phyloP scores from a whole-genome alignment of 2,888 invertebrate genomes.

The Thysanoteuthis rhombus region DNA sequence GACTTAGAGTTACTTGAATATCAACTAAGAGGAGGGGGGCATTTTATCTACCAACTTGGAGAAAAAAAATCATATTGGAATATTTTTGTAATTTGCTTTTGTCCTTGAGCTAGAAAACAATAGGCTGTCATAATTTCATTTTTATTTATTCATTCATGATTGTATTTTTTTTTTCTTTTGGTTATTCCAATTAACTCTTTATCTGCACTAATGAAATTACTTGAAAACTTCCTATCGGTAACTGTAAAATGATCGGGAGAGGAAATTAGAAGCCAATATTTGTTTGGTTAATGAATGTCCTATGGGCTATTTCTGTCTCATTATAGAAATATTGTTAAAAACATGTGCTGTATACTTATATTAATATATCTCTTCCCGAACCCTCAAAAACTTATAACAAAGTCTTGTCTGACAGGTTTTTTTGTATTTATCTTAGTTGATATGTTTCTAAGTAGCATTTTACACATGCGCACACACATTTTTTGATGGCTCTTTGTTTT shows the following conservation, averaged over 20 bases:
- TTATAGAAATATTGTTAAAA: not conserved
- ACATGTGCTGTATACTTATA: not conserved
- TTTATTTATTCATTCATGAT: not conserved
- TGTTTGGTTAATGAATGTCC: not conserved
- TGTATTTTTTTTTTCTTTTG: not conserved
- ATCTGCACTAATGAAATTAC: not conserved
- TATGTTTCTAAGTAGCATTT: too few relatives aligned
- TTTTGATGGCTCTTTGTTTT: too few relatives aligned
- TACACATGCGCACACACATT: too few relatives aligned
- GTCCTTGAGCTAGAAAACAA: not conserved
- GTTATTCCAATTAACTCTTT: not conserved
- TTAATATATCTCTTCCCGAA: not conserved
- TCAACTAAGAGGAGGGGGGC: too few relatives aligned
- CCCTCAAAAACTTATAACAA: not conserved
- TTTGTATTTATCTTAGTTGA: too few relatives aligned
- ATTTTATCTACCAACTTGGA: too few relatives aligned
- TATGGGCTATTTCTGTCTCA: slow-evolving; percentile 12
- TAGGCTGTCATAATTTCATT: not conserved
- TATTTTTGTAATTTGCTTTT: not conserved
- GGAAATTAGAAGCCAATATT: not conserved
- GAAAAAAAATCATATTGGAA: too few relatives aligned
- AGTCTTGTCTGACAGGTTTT: not conserved
- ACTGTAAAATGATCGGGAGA: not conserved
- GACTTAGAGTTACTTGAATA: too few relatives aligned
- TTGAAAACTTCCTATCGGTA: not conserved